phyloP scores from a whole-genome alignment of 2,797 vertebrate genomes.

The Rhadinocentrus ornatus region DNA sequence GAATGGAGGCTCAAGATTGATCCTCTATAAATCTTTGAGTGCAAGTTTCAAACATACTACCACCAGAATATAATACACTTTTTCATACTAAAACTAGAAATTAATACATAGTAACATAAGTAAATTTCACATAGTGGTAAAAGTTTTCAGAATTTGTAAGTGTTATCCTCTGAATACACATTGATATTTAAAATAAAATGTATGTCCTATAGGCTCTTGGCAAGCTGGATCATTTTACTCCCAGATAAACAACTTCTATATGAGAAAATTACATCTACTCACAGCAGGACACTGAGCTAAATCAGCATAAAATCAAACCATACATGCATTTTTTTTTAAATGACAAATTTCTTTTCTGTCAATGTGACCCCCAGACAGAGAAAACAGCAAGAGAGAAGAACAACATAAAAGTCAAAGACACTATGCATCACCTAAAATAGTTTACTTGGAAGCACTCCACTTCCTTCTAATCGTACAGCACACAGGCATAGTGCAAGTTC shows the following conservation, averaged over 20 bases:
- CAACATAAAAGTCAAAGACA: slow-evolving; percentile 2
- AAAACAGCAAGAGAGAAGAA: slow-evolving; percentile 2
- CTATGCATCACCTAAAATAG: background rate
- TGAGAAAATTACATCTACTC: slow-evolving; percentile 46
- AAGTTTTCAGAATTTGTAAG: slow-evolving; percentile 15
- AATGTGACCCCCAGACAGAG: slow-evolving; percentile 14
- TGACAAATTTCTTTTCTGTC: slow-evolving; percentile 29
- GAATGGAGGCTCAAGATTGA: slow-evolving; percentile 13
- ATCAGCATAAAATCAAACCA: slow-evolving; percentile 42
- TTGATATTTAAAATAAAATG: slow-evolving; percentile 24
- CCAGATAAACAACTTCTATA: slow-evolving; percentile 50
- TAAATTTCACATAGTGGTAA: background rate
- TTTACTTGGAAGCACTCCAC: background rate
- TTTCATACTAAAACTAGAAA: background rate
- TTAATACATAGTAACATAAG: background rate
- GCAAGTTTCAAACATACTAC: background rate
- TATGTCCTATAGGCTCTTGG: slow-evolving; percentile 26
- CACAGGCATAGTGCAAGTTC: background rate
- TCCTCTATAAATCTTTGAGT: slow-evolving; percentile 2
- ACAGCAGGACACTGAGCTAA: slow-evolving; percentile 53
- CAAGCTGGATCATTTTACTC: slow-evolving; percentile 41
- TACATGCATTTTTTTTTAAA: slow-evolving; percentile 34
- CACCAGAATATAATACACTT: background rate
- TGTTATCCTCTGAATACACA: slow-evolving; percentile 30
- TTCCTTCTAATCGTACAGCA: background rate